Conservation (phyloP, 2,797 vertebrate genomes). For the Dendrocincla fuliginosa region DNA sequence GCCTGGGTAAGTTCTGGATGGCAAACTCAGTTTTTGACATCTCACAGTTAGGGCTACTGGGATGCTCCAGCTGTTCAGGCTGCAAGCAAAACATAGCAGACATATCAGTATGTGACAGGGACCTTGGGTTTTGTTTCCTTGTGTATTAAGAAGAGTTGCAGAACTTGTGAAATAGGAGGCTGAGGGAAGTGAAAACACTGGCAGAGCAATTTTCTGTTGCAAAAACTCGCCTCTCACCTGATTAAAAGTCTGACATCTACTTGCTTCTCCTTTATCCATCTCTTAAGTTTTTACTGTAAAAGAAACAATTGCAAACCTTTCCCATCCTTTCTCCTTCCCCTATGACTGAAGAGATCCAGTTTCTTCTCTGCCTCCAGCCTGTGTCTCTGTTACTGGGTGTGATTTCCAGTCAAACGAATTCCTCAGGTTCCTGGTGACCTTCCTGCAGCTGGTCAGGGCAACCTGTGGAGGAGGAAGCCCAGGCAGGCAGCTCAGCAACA, state of each 20-base stretch:
- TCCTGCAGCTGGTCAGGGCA: not conserved
- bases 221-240: not conserved
- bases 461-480: not conserved
- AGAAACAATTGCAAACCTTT: not conserved
- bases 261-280: not conserved
- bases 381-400: not conserved
- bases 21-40: not conserved
- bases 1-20: not conserved
- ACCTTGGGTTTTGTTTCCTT: not conserved
- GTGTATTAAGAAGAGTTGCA: not conserved
- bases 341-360: rapidly evolving
- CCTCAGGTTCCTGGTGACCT: not conserved
- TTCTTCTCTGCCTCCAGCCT: not conserved
- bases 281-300: not conserved
- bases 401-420: not conserved
- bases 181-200: not conserved
- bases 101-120: not conserved
- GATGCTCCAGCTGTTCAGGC: not conserved
- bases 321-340: not conserved
- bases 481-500: not conserved
- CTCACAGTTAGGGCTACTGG: not conserved
- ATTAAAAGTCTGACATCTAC: not conserved
- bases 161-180: rapidly evolving
- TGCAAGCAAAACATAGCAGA: not conserved
- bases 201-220: not conserved